Evolutionary conservation across 2,888 invertebrate genomes (phyloP), one percentile per base, ranked within the genome.

Genomic region (Petrolisthes cinctipes): DNA sequence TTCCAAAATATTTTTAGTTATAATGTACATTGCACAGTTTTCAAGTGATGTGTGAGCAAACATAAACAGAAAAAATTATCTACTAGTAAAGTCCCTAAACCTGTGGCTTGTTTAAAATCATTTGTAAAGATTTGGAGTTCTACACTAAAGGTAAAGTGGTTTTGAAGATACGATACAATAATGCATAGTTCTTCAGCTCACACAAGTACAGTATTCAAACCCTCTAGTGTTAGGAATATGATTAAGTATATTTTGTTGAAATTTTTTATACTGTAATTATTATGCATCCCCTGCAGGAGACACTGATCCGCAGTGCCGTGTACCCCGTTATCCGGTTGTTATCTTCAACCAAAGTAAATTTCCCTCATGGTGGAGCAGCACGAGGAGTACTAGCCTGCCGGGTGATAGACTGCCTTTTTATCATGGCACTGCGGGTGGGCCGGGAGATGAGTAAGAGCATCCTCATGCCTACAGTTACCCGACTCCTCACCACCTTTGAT

Each of bases 321-420:
- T 95, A 96, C 92, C 98, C 98, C 17, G 95, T 96, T 0, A 94
- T 98, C 2, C 95, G 96, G 2, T 93, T 98, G 68, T 94, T 97
- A 3, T 96, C 97, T 4, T 97, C 98, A 0, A 95, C 95, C 0
- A 95, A 96, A 89, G 94, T 96, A 91, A 93, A 95, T 11, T 98
- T 98, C 93, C 97, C 98, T 0, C 96, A 95, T 92, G 97, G 98
- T 0, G 94, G 94, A 81, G 92, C 94, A 54, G 96, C 97, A 0
- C 95, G 98, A 1, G 94, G 95, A 81, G 95, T 97, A 7, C 93
- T 98, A 73, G 95, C 96, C 0, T 95, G 96, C 90, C 97, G 98
- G 93, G 95, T 97, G 91, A 92, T 97, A 76, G 97, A 96, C 92
- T 95, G 96, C 0, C 93, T 98, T 88, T 96, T 97, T 92, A 95